Base-by-base conservation (phyloP, 2,888 invertebrate genomes). In the Julus scanicus region DNA sequence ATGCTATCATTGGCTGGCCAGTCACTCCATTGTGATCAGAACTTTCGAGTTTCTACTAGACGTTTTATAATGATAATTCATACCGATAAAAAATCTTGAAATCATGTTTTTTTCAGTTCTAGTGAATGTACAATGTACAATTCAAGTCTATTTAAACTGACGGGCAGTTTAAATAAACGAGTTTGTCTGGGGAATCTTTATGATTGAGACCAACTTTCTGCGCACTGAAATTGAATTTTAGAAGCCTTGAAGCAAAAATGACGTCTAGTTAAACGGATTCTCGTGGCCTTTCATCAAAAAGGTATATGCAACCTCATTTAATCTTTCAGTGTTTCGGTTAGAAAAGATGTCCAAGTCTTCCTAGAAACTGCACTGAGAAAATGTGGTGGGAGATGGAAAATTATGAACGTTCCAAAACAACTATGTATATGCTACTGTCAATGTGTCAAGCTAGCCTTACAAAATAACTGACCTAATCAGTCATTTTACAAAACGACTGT, bases 201-300 rank as follows among this genome's bases (percentile, higher is more conserved):
- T 29, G 71, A 71, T 29, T 71, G 71, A 71, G 71, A 20, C 71
- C 20, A 71, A 71, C 71, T 71, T 29, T 29, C n/a, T 71, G 20
- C 71, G 71, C 71, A 29, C n/a, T 71, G 71, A 71, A 71, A 71
- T 71, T 71, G 71, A 71, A 71, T 71, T 71, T 63, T 5, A 29
- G 17, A 29, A 1, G 5, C 29, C 71, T 71, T 11, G 29, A 29
- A 71, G 71, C 9, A 71, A 29, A 71, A 71, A 71, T 71, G 71
- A 71, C 8, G 71, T 20, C 71, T 71, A 9, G 20, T 71, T 71
- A 71, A 17, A 71, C n/a, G n/a, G n/a, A n/a, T n/a, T n/a, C n/a
- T n/a, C n/a, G n/a, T 20, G 71, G 71, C 6, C 17, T 63, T 13
- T 17, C 71, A 71, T 71, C 71, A 29, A 29, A 17, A 71, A 4